Conservation (phyloP, 1,140 invertebrate species). For the Hylyphantes graminicola region DNA sequence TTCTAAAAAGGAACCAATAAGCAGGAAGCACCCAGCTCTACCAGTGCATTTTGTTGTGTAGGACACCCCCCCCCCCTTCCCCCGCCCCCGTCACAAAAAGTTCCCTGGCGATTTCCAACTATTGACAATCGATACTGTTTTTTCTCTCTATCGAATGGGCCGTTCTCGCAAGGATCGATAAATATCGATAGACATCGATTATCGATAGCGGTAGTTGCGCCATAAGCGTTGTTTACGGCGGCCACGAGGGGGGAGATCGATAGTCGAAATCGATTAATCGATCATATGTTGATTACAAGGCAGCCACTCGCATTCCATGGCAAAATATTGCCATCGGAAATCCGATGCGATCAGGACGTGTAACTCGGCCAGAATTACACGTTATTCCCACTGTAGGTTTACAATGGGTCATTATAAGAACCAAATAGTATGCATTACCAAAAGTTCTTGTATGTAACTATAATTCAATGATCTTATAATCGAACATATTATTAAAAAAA, state of each 20-base stretch:
- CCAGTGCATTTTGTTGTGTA: conserved; percentile 10
- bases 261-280: conserved; percentile 49
- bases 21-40: background rate
- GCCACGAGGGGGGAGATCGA: conserved; percentile 37
- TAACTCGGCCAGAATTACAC: background rate
- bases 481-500: too few relatives aligned
- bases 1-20: conserved; percentile 15
- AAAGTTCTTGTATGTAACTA: too few relatives aligned
- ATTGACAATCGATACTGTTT: conserved; percentile 49
- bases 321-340: conserved; percentile 58
- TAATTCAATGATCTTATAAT: too few relatives aligned
- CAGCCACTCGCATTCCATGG: conserved; percentile 45
- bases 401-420: too few relatives aligned
- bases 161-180: conserved; percentile 40
- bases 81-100: conserved; percentile 10
- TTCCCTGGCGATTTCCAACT: conserved; percentile 56
- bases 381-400: too few relatives aligned
- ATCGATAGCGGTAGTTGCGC: conserved; percentile 45
- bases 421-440: too few relatives aligned
- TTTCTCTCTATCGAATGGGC: conserved; percentile 29
- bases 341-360: conserved; percentile 54
- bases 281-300: conserved; percentile 56
- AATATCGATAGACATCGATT: conserved; percentile 59
- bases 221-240: conserved; percentile 59
- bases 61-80: background rate